A percentile compares a stretch with the other conserved stretches of the same genome.
phyloP scores from a whole-genome alignment of 2,797 vertebrate genomes.

The Nannoperca obscura region DNA sequence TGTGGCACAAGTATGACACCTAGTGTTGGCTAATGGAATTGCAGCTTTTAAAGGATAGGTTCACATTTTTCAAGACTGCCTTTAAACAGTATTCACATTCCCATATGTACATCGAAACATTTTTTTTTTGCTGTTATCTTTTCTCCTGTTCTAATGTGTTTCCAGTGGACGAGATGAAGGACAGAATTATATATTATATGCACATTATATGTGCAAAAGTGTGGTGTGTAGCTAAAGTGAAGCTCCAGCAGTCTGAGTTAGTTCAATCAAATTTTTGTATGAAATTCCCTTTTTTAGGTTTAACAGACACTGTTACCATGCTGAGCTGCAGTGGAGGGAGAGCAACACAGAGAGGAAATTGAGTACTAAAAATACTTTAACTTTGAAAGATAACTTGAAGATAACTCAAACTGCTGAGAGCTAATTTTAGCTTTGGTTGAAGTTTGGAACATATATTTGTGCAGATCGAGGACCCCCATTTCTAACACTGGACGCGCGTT shows the following conservation, averaged over 20 bases:
- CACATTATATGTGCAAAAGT: not conserved
- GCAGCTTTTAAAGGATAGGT: slow-evolving; percentile 45
- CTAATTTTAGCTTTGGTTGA: not conserved
- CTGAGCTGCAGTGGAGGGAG: not conserved
- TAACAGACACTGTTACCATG: not conserved
- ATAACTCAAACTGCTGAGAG: not conserved
- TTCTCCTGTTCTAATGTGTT: not conserved
- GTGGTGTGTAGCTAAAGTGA: not conserved
- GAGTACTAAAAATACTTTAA: not conserved
- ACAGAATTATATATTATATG: too few species aligned
- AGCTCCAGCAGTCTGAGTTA: not conserved
- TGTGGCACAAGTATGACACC: slow-evolving; percentile 67
- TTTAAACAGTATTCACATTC: not conserved
- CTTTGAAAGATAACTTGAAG: not conserved
- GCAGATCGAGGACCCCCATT: not conserved
- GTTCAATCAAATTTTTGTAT: not conserved
- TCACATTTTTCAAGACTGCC: slow-evolving; percentile 1
- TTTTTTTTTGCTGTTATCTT: slow-evolving; percentile 17
- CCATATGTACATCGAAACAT: not conserved
- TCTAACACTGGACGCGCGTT: not conserved
- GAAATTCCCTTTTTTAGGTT: not conserved
- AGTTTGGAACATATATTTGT: not conserved
- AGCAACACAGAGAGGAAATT: not conserved
- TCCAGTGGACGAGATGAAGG: not conserved
- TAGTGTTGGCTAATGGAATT: slow-evolving; percentile 65